phyloP scores from a whole-genome alignment of 2,888 invertebrate genomes.

The Epiblema foenella region DNA sequence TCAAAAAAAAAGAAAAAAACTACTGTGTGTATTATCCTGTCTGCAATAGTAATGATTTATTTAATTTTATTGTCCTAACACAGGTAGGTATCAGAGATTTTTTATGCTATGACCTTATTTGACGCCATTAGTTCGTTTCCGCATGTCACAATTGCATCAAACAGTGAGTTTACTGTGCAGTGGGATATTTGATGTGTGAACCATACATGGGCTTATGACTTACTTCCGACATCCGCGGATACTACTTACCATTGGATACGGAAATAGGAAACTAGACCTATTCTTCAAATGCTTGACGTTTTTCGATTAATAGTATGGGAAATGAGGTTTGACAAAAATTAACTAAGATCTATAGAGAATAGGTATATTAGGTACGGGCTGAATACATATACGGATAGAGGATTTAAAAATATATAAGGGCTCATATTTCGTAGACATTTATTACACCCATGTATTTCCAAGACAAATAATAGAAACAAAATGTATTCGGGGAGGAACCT shows the following conservation, averaged over 20 bases:
- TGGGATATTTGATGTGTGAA: conserved; percentile 12
- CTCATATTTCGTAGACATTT: too few species aligned
- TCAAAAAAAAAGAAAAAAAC: too few species aligned
- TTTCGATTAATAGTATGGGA: not conserved
- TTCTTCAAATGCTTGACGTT: not conserved
- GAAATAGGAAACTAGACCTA: conserved; percentile 7
- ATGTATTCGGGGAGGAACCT: not conserved
- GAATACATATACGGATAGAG: too few species aligned
- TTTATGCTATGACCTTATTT: not conserved
- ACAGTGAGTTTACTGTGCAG: conserved; percentile 9
- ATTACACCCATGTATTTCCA: too few species aligned
- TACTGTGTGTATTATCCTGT: too few species aligned
- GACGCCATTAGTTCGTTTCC: not conserved
- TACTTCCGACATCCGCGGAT: conserved; percentile 14
- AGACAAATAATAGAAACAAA: not conserved
- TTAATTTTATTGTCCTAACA: too few species aligned
- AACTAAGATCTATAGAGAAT: too few species aligned
- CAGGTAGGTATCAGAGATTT: not conserved
- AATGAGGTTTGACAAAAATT: too few species aligned
- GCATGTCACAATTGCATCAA: not conserved
- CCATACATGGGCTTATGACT: not conserved
- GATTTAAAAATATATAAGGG: too few species aligned
- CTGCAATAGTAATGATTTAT: too few species aligned
- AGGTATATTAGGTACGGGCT: too few species aligned
- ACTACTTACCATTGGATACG: not conserved